Evolutionary conservation across 2,113 vertebrate genomes (phyloP), one percentile per base, ranked within the genome.

Genomic region (Leptobrachium leishanense): DNA sequence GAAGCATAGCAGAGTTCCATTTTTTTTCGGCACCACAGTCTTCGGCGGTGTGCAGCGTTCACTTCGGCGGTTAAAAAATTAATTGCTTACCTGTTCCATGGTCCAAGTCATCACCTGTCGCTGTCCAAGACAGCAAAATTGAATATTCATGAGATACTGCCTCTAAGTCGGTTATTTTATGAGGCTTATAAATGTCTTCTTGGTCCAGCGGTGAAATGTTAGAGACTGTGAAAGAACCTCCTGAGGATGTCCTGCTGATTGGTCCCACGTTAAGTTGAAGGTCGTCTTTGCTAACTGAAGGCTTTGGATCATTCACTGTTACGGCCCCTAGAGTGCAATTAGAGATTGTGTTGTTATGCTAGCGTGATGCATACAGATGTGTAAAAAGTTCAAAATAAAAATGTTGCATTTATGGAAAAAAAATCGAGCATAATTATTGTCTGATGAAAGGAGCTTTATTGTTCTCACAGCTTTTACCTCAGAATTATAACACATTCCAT

Each of bases 51-150:
- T n/a, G n/a, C n/a, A n/a, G n/a, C n/a, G n/a, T n/a, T n/a, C n/a
- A n/a, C n/a, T n/a, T n/a, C n/a, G n/a, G n/a, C n/a, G n/a, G n/a
- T n/a, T n/a, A n/a, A n/a, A n/a, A n/a, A n/a, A n/a, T n/a, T n/a
- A n/a, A n/a, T n/a, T n/a, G n/a, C 44, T 46, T 90, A 93, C 90
- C 88, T 77, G 82, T 85, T 9, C 89, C 88, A 50, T 85, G 83
- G 66, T 92, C 91, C 2, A 84, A 85, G 77, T 90, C 79, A 40
- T 85, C 88, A 74, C 89, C 91, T 43, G 89, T 83, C n/a, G 88
- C 88, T 20, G 89, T 91, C 90, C 89, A 89, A 5, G 65, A 87
- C 6, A 92, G 84, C 74, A 75, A 40, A 67, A 92, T 79, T 2
- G 74, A 53, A 31, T 88, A 68, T 31, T 85, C 83, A 39, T 68